These are phyloP conservation scores for Xenopus tropicalis DNA, from an alignment of 2,113 vertebrate genomes.

Conservation along the genomic window DNA sequence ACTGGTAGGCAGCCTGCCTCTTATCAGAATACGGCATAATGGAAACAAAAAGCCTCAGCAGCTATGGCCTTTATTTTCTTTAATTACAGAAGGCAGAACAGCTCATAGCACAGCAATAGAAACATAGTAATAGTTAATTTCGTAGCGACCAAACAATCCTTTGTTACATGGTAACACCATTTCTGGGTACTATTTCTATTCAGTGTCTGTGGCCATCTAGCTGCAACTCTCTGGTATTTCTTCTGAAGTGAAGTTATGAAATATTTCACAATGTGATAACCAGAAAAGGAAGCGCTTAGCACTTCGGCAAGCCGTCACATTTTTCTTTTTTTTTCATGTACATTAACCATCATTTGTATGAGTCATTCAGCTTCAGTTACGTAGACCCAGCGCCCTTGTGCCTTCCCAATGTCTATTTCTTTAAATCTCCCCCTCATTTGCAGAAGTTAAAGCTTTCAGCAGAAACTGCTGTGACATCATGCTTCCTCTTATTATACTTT, in stretches of 20 bases:
- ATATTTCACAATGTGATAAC: constrained; percentile 8
- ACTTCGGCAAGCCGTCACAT: neutral
- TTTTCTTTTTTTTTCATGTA: neutral
- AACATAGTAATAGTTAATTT: too few relatives aligned
- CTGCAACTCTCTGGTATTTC: neutral
- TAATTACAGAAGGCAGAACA: too few relatives aligned
- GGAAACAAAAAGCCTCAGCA: too few relatives aligned
- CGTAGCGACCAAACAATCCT: too few relatives aligned
- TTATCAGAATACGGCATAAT: too few relatives aligned
- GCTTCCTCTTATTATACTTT: constrained; percentile 13
- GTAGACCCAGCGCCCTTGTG: neutral
- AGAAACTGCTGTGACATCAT: constrained; percentile 6
- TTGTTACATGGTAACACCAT: too few relatives aligned
- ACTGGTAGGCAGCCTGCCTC: too few relatives aligned
- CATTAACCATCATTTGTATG: neutral
- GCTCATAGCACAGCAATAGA: too few relatives aligned
- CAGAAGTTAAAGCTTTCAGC: constrained; percentile 9
- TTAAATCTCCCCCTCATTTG: constrained; percentile 4
- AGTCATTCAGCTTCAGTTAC: constrained; percentile 15
- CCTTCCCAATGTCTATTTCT: neutral
- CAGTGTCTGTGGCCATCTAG: neutral
- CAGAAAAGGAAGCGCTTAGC: constrained; percentile 7
- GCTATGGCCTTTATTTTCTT: too few relatives aligned
- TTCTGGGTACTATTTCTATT: neutral
- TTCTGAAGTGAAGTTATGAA: neutral